These are phyloP conservation scores for Flabesymbios commensalis DNA, from an alignment of 2,888 invertebrate species.

Conservation along the genomic window DNA sequence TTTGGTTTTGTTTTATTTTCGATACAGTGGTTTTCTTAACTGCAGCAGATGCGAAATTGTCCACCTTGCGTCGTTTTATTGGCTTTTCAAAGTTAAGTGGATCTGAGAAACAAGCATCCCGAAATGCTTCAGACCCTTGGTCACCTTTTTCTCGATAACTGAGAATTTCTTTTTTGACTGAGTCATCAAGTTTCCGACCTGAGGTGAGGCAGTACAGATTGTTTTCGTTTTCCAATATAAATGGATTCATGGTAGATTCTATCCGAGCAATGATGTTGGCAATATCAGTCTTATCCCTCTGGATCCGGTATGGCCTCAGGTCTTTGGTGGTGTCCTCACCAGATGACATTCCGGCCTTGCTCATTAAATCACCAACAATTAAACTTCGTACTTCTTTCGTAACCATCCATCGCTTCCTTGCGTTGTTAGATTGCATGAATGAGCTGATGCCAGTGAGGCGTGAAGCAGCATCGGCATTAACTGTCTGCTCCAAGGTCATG, in stretches of 20 bases:
- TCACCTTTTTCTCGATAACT: constrained; percentile 9
- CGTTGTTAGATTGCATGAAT: constrained; percentile 12
- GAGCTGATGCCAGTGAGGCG: constrained; percentile 22
- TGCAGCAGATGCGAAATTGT: constrained; percentile 16
- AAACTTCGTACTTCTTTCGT: background rate
- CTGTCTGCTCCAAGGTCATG: constrained; percentile 23
- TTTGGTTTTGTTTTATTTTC: background rate
- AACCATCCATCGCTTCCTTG: constrained; percentile 7
- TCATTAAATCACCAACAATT: constrained; percentile 7
- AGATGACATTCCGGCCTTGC: constrained; percentile 13
- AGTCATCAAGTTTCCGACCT: constrained; percentile 7
- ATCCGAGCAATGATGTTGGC: constrained; percentile 15
- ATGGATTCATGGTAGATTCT: constrained; percentile 16
- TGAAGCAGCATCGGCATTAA: constrained; percentile 27
- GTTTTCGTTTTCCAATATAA: background rate
- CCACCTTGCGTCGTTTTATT: constrained; percentile 18
- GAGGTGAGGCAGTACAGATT: constrained; percentile 11
- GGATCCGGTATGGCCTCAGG: constrained; percentile 1
- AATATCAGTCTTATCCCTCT: constrained; percentile 17
- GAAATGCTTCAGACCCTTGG: constrained; percentile 20
- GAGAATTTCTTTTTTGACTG: constrained; percentile 9
- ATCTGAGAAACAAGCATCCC: constrained; percentile 13
- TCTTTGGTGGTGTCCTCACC: constrained; percentile 10
- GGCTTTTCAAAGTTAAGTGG: constrained; percentile 22
- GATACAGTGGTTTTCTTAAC: background rate